Evolutionary conservation across 37 sponge, comb jelly and placozoan genomes (phyloP), one percentile per base, ranked within the genome.

Genomic region (Eunapius fragilis): DNA sequence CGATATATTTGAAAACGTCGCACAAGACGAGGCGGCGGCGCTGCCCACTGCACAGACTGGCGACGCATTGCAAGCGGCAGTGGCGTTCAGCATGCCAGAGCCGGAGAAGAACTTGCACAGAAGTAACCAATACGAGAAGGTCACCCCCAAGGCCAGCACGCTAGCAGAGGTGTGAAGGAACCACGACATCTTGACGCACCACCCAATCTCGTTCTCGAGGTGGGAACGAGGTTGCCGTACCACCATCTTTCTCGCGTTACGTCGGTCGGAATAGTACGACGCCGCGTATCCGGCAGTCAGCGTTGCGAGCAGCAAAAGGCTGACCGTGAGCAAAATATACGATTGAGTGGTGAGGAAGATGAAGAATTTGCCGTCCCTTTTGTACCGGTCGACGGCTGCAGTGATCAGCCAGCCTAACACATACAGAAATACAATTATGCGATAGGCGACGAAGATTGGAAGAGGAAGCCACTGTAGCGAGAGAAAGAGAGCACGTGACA

Each of bases 401-500:
- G 35, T 36, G 31, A 75, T 3, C 33, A 75, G 36, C 75, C 75
- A 75, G 23, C 35, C 34, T 24, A 75, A 75, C 35, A 75, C 26
- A 25, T 75, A 75, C 31, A 75, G 75, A 3, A 30, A 75, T 36
- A 75, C 6, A 22, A 32, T 0, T 11, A 75, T 75, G 4, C 75
- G 75, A 30, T 75, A 75, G 36, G 35, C 35, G 75, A 75, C 24
- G 31, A 31, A 75, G 2, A 75, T n/a, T 75, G 75, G 75, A 10
- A 75, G 75, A 5, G 75, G 75, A 34, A 75, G 75, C 75, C 75
- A 75, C 75, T 75, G 25, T 31, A 3, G 24, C 6, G 14, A 17
- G 1, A 58, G 14, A 58, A 17, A 58, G 17, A 58, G 0, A 58
- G 17, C 7, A 58, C 7, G 14, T 58, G 17, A 13, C 58, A 17